Conservation (phyloP, 2,888 invertebrate species). For the Eremobia ochroleuca region DNA sequence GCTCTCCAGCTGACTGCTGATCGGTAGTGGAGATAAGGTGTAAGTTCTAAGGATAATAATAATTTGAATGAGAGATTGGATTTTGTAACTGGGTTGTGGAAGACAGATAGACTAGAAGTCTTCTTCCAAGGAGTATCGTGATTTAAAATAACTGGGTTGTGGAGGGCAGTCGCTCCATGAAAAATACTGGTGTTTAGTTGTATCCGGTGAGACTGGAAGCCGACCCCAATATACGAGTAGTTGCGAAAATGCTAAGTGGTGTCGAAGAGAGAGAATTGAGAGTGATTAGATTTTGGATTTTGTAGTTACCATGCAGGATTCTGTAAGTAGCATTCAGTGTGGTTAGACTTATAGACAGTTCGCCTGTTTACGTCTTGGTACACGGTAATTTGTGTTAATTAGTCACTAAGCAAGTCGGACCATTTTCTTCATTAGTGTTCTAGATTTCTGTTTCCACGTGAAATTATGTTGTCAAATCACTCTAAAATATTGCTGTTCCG, state of each 20-base stretch:
- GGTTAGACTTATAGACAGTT: slow-evolving; percentile 30
- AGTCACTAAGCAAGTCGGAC: slow-evolving; percentile 1
- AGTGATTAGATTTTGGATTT: neutral
- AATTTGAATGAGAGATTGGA: slow-evolving; percentile 2
- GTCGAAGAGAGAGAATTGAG: neutral
- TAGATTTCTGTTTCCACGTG: slow-evolving; percentile 9
- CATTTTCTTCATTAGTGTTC: slow-evolving; percentile 13
- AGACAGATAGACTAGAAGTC: neutral
- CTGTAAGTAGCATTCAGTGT: neutral
- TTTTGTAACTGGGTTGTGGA: neutral
- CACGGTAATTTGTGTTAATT: slow-evolving; percentile 19
- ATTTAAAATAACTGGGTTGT: too few relatives aligned
- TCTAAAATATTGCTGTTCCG: neutral
- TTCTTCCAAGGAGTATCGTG: neutral
- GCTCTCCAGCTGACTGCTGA: slow-evolving; percentile 49
- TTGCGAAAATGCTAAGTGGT: neutral
- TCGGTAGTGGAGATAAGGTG: slow-evolving; percentile 48
- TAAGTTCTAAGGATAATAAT: slow-evolving; percentile 6
- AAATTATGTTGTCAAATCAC: neutral
- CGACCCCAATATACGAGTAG: neutral
- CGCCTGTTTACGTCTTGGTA: neutral
- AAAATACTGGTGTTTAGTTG: neutral
- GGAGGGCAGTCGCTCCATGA: too few relatives aligned
- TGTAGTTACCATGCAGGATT: slow-evolving; percentile 8
- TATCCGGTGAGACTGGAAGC: neutral